These are phyloP conservation scores for Chaitophorus viminalis DNA, from an alignment of 2,888 invertebrate genomes.

Conservation along the genomic window DNA sequence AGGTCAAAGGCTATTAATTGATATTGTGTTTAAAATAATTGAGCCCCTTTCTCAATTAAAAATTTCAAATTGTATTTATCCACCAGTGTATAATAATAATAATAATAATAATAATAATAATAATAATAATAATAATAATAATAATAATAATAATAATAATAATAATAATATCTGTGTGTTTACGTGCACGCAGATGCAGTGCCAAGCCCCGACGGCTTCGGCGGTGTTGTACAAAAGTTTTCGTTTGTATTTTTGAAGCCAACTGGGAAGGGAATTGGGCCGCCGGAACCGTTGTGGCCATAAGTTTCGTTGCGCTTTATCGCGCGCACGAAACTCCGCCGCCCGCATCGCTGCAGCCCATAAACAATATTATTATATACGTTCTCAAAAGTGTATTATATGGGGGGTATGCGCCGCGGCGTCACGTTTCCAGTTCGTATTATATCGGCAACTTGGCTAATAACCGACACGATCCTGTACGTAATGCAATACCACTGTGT, in stretches of 20 bases:
- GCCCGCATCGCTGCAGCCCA: constrained; percentile 1
- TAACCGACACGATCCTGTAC: constrained; percentile 3
- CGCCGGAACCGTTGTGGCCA: constrained; percentile 24
- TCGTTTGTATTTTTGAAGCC: background rate
- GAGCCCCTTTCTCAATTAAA: too few relatives aligned
- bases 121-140: too few relatives aligned
- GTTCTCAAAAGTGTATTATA: background rate
- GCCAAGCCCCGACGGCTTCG: too few relatives aligned
- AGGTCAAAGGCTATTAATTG: too few relatives aligned
- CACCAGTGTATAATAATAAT: too few relatives aligned
- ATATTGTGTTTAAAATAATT: too few relatives aligned
- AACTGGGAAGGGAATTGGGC: constrained; percentile 37
- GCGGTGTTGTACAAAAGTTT: constrained; percentile 28
- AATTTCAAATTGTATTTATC: too few relatives aligned
- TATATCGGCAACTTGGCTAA: constrained; percentile 38
- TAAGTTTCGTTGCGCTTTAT: constrained; percentile 52
- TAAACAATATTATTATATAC: background rate
- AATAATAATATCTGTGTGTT: too few relatives aligned
- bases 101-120: too few relatives aligned
- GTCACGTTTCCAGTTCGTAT: constrained; percentile 33
- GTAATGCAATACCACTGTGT: background rate
- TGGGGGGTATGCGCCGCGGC: background rate
- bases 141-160: too few relatives aligned
- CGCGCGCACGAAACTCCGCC: constrained; percentile 43
- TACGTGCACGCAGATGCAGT: too few relatives aligned